Percentiles rank a stretch among this genome's conserved stretches.
These are phyloP conservation scores for Rhinolophus ferrumequinum DNA, from an alignment of 2,113 vertebrate species.

Conservation along the genomic window DNA sequence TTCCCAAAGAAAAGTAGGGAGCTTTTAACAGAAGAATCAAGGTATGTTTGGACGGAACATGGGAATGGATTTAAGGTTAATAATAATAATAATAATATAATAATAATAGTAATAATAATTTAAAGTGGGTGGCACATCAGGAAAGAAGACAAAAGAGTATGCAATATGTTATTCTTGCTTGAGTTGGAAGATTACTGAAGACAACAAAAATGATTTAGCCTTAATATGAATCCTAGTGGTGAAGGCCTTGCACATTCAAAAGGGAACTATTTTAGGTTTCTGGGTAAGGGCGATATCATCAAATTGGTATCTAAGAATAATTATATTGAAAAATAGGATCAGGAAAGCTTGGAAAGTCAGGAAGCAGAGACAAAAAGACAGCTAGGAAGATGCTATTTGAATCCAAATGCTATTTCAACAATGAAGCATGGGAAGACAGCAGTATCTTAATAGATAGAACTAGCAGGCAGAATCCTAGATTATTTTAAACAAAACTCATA, in stretches of 20 bases:
- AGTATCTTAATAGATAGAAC: neutral
- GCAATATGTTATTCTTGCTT: neutral
- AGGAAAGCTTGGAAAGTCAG: conserved; percentile 38
- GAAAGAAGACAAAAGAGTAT: neutral
- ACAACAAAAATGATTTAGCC: conserved; percentile 26
- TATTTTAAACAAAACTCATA: neutral
- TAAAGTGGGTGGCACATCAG: neutral
- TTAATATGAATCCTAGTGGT: neutral
- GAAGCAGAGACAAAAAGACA: conserved; percentile 29
- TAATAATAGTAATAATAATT: neutral
- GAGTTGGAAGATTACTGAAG: neutral
- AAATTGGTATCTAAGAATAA: conserved; percentile 38
- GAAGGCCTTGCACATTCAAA: conserved; percentile 4
- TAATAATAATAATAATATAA: conserved; percentile 15
- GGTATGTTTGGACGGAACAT: neutral
- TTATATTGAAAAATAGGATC: conserved; percentile 15
- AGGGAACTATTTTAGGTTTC: neutral
- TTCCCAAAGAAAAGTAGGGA: neutral
- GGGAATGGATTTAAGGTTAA: neutral
- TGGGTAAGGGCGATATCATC: neutral
- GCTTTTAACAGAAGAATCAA: neutral
- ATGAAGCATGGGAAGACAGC: neutral
- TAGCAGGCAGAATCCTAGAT: neutral
- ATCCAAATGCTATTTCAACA: conserved; percentile 41
- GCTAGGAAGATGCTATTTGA: conserved; percentile 43